Evolutionary conservation across 2,113 vertebrate genomes (phyloP).

Genomic region (Urocitellus parryii): DNA sequence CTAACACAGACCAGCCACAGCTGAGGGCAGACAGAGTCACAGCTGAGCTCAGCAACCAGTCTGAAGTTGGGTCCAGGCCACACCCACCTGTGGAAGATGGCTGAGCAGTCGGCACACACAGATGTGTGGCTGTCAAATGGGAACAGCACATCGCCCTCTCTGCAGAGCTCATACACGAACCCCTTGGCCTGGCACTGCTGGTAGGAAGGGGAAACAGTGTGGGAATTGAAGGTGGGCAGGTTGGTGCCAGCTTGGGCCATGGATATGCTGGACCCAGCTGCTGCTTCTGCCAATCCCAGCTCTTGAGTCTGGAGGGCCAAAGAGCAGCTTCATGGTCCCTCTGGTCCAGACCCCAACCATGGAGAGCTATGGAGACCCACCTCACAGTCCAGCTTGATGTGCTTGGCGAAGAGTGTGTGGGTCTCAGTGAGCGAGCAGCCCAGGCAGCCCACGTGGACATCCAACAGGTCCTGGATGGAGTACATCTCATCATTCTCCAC

Average conservation of each 20-base stretch:
- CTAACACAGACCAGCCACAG: background rate
- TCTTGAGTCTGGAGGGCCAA: background rate
- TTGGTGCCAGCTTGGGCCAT: background rate
- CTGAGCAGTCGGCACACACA: conserved; percentile 95
- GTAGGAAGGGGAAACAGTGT: background rate
- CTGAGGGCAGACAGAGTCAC: background rate
- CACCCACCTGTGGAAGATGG: conserved; percentile 97
- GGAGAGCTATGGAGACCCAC: conserved; percentile 80
- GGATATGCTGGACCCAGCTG: background rate
- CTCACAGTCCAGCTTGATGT: conserved; percentile 99
- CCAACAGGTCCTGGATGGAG: conserved; percentile 97
- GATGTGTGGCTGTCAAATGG: conserved; percentile 99
- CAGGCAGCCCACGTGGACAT: conserved; percentile 93
- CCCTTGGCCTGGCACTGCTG: too few species aligned
- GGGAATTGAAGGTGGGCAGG: background rate
- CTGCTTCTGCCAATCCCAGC: background rate
- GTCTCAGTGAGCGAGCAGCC: conserved; percentile 96
- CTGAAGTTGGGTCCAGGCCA: fast-evolving
- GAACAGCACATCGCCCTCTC: conserved; percentile 97
- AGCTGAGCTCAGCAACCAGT: background rate
- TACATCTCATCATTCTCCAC: conserved; percentile 99
- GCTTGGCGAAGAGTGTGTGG: conserved; percentile 98
- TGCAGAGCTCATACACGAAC: conserved; percentile 98
- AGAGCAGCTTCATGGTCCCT: background rate
- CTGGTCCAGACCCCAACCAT: too few species aligned